A percentile compares a stretch with the other conserved stretches of the same genome.
These are phyloP conservation scores for Palythoa grandiflora DNA, from an alignment of 92 coral and sea anemone genomes.

Conservation along the genomic window DNA sequence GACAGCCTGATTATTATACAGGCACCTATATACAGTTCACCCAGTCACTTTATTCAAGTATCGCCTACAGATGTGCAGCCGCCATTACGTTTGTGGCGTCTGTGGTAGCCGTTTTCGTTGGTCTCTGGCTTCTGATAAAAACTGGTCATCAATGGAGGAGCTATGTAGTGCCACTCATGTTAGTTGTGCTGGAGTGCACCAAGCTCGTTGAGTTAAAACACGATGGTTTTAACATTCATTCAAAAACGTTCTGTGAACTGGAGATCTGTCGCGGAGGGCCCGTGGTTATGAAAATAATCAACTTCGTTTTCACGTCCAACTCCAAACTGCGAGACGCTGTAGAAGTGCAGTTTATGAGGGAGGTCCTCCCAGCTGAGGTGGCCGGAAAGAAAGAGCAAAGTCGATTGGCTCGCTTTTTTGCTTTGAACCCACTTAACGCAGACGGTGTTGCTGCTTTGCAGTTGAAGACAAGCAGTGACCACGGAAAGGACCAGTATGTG, in stretches of 20 bases:
- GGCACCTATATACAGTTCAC: conserved; percentile 52
- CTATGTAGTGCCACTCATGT: conserved; percentile 23
- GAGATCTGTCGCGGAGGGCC: conserved; percentile 43
- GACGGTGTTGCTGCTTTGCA: conserved; percentile 16
- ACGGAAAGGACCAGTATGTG: too few relatives aligned
- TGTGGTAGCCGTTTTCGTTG: conserved; percentile 23
- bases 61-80: conserved; percentile 26
- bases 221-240: conserved; percentile 43
- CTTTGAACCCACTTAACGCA: conserved; percentile 15
- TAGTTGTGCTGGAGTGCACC: conserved; percentile 34
- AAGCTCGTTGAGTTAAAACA: conserved; percentile 34
- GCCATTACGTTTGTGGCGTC: conserved; percentile 45
- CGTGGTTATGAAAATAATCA: conserved; percentile 31
- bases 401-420: background rate
- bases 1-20: conserved; percentile 36
- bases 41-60: conserved; percentile 38
- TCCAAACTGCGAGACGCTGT: conserved; percentile 39
- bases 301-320: conserved; percentile 41
- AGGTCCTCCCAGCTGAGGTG: conserved; percentile 22
- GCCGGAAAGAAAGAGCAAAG: conserved; percentile 41
- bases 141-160: conserved; percentile 38
- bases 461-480: background rate
- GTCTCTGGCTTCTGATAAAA: conserved; percentile 13
- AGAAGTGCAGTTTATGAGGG: conserved; percentile 56
- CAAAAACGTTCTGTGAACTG: conserved; percentile 44